Base-by-base conservation (phyloP, 1,140 invertebrate species). In the Akabosia matsudoensis region DNA sequence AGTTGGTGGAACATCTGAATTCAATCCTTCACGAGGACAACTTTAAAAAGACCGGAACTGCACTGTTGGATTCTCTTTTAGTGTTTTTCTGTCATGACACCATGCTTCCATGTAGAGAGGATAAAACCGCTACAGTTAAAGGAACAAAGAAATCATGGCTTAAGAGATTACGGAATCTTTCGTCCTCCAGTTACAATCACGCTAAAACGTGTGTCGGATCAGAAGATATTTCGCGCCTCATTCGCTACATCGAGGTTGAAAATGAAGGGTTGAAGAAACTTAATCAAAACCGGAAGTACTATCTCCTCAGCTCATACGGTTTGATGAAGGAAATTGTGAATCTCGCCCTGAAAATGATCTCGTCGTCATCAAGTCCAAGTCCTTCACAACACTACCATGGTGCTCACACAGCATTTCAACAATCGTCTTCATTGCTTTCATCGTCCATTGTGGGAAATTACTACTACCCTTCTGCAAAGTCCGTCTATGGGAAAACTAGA, bases 71-170 rank as follows among this genome's bases (percentile, higher is more conserved):
- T 84, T 91, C 92, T 0, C 83, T 96, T 16, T 84, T 95, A 37
- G 90, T 91, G 0, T 93, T 93, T 81, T 87, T 93, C 2, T 97
- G 95, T 83, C 95, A 97, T 82, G 89, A 90, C 26, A 89, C 90
- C 7, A 85, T 88, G 0, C 83, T 96, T 28, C 94, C 94, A 0
- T 97, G 94, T 77, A 76, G 79, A 33, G 76, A 78, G 10, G 77
- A 80, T 33, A 77, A 79, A 24, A 45, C 7, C 37, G 18, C 7
- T 10, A 45, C 37, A 45, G 3, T 3, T 28, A 34, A 72, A 51
- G 3, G 16, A 13, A 37, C 31, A 3, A 72, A 72, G 24, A 51
- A 45, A 37, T 28, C 26, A 4, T 72, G 33, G 70, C 45, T 72
- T 13, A 72, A 72, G 30, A 34, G 18, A 7, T 22, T 72, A 45